Percentiles rank a stretch among this genome's conserved stretches.
Conservation (phyloP, 37 sponge, comb jelly and placozoan genomes). For the Cladorhizidae sp. region DNA sequence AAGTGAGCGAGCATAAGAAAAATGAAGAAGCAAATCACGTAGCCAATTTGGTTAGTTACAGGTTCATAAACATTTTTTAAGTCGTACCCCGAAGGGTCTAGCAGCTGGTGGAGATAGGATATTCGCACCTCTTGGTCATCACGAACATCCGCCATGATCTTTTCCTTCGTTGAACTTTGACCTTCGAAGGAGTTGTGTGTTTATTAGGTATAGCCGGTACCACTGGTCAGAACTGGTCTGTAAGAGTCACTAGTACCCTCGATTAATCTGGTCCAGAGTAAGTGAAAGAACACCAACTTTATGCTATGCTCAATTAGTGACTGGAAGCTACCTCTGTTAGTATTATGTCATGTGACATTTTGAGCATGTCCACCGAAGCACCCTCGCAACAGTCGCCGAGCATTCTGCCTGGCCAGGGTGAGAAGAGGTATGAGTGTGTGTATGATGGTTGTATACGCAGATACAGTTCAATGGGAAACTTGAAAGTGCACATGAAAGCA, state of each 20-base stretch:
- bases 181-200: conserved; percentile 23
- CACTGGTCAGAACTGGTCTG: background rate
- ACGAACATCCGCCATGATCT: conserved; percentile 19
- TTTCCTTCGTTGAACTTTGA: too few species aligned
- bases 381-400: too few species aligned
- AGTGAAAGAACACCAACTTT: too few species aligned
- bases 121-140: conserved; percentile 47
- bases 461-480: conserved; percentile 72
- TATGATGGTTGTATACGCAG: conserved; percentile 78
- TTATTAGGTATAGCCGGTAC: conserved; percentile 21
- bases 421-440: conserved; percentile 60
- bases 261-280: background rate
- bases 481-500: conserved; percentile 76
- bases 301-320: too few species aligned
- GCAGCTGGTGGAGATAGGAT: conserved; percentile 45
- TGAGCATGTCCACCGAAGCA: too few species aligned
- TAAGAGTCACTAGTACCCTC: background rate
- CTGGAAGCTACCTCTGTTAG: too few species aligned
- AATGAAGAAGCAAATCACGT: conserved; percentile 35
- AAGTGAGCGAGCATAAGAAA: conserved; percentile 9
- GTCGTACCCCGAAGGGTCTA: conserved; percentile 69
- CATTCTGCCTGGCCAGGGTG: background rate
- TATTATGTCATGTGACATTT: too few species aligned
- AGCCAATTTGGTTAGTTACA: conserved; percentile 39
- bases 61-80: conserved; percentile 66